Percentiles rank a stretch among this genome's conserved stretches.
These are phyloP conservation scores for Spinibarbus caldwelli DNA, from an alignment of 2,797 vertebrate species.

Conservation along the genomic window DNA sequence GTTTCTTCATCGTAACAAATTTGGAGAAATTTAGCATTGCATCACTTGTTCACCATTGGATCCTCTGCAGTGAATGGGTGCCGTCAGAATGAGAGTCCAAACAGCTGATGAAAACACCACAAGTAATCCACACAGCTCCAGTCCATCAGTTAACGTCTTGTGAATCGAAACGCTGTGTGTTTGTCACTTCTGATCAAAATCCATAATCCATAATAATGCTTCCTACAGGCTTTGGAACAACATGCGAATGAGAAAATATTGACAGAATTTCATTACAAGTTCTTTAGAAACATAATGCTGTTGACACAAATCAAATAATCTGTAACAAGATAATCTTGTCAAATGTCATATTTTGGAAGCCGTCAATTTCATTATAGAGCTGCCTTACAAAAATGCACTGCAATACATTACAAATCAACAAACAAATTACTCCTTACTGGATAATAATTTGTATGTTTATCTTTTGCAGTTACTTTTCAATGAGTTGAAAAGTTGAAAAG, in stretches of 20 bases:
- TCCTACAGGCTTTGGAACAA: not conserved
- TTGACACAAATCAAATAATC: too few relatives aligned
- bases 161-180: not conserved
- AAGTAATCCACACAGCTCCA: too few relatives aligned
- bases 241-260: not conserved
- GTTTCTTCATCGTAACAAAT: too few relatives aligned
- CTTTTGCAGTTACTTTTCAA: not conserved
- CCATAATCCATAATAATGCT: not conserved
- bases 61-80: too few relatives aligned
- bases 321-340: not conserved
- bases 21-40: too few relatives aligned
- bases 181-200: not conserved
- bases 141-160: not conserved
- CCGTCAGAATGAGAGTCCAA: too few relatives aligned
- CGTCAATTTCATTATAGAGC: not conserved
- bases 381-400: not conserved
- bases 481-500: not conserved
- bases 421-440: not conserved
- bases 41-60: too few relatives aligned
- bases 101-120: too few relatives aligned
- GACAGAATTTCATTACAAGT: too few relatives aligned
- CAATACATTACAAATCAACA: not conserved
- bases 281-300: too few relatives aligned
- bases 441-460: not conserved
- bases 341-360: not conserved